Base-by-base conservation (phyloP, 2,888 invertebrate genomes). In the Oligia latruncula region DNA sequence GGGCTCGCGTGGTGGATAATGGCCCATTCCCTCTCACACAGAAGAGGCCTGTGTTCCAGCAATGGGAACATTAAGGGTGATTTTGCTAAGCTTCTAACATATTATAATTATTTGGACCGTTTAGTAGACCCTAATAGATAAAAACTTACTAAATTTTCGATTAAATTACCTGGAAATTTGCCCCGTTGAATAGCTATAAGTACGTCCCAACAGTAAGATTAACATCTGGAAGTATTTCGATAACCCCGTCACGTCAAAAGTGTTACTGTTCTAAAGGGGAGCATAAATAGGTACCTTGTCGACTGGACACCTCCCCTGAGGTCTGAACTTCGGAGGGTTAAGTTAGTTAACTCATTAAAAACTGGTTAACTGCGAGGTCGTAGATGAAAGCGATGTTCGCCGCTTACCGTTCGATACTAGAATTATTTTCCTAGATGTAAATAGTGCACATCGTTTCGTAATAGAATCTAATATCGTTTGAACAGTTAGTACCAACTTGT, bases 301-400 rank as follows among this genome's bases (percentile, higher is more conserved):
- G 83, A 87, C 84, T 88, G 89, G 87, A 88, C 89, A 87, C 85
- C 82, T 87, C 89, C 82, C 87, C 62, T 52, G 87, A 75, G 89
- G 71, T 77, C 80, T 78, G 68, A 90, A 90, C 87, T 89, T 90
- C 80, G 60, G 74, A 83, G 82, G 82, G 83, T 85, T 90, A 90
- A 90, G 86, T 86, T 87, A 81, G 90, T 89, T 90, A 89, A 89
- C 84, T 89, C 85, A 89, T 90, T 89, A 90, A 89, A 90, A 89
- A 87, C 82, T 86, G 87, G 89, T 88, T 88, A 88, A 90, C 82
- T 83, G 83, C 72, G 83, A 82, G 81, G 77, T 84, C 77, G 76
- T 72, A 72, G 78, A 86, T 80, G 77, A 83, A 88, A 87, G 68
- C 77, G 76, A 77, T 77, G 78, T 81, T 82, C 29, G 29, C 66